Conservation (phyloP, 2,113 vertebrate species). For the Macquaria australasica region DNA sequence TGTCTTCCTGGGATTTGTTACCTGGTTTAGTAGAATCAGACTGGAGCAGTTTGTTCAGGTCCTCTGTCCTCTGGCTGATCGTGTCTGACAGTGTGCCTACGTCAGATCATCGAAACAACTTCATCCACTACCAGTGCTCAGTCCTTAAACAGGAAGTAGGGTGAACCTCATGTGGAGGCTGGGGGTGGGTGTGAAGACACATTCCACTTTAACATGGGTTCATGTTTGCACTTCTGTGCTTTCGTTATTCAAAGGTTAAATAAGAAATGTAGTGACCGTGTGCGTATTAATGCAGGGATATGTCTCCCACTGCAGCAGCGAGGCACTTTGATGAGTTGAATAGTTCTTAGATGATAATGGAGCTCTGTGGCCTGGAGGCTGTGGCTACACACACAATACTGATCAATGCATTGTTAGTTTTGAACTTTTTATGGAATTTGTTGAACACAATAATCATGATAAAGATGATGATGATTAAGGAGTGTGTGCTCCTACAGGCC, state of each 20-base stretch:
- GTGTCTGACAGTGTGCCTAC: background rate
- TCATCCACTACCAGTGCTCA: background rate
- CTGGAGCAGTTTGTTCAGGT: background rate
- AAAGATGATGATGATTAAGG: background rate
- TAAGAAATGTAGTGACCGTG: background rate
- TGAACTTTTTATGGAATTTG: background rate
- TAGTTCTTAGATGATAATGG: background rate
- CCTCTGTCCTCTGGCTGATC: background rate
- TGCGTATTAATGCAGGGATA: background rate
- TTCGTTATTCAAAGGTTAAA: background rate
- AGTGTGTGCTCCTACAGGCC: slow-evolving; percentile 82
- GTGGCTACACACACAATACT: background rate
- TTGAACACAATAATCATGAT: background rate
- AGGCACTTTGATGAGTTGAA: background rate
- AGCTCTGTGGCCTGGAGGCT: background rate
- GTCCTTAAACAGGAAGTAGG: background rate
- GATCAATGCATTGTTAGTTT: background rate
- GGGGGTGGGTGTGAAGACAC: too few relatives aligned
- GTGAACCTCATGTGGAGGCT: background rate
- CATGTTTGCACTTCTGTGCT: too few relatives aligned
- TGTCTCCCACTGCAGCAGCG: background rate
- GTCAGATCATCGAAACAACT: background rate
- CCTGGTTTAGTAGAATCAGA: background rate
- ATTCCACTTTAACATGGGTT: too few relatives aligned
- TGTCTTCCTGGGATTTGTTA: too few relatives aligned